Base-by-base conservation (phyloP, 1,140 invertebrate genomes). In the Drosophila murphyi region DNA sequence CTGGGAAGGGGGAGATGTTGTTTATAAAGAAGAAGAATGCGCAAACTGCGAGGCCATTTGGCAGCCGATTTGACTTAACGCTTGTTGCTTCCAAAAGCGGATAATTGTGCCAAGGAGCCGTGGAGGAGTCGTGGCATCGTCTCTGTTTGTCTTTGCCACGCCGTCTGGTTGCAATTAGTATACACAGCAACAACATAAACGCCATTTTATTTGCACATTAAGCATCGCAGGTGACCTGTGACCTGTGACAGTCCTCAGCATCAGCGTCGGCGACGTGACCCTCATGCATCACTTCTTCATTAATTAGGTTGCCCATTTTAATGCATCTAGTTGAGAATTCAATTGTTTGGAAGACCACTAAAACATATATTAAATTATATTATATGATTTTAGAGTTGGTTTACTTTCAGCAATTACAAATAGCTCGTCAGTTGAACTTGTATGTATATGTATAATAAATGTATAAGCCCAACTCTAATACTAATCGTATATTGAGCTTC, bases 121-220 rank as follows among this genome's bases (percentile, higher is more conserved):
- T 6, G 45, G n/a, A 65, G 45, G 41, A 29, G 10, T 51, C 52
- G n/a, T 65, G 41, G 20, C 20, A 20, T 20, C 20, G 20, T 20
- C 20, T 20, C 1, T 20, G 20, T 20, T 55, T 69, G 67, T 62
- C 71, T 63, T 73, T 74, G 72, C 34, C 34, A n/a, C 41, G 64
- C 12, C 41, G 64, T 62, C 77, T 63, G n/a, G 51, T 45, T 85
- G 85, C 85, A 88, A 88, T 88, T 88, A 88, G 85, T 88, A 88
- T 89, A 80, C 85, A 60, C 61, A 63, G 63, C 77, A 69, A 83
- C 55, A 75, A 72, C 73, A 88, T 82, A 77, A 77, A 73, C 77
- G 80, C 70, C 74, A 75, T 81, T 88, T 83, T 88, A 78, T 89
- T 83, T 80, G 80, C 70, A 75, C 85, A 89, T 88, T 89, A 89